A percentile compares a stretch with the other conserved stretches of the same genome.
Evolutionary conservation across 2,113 vertebrate species (phyloP).

Genomic region (Orycteropus afer): DNA sequence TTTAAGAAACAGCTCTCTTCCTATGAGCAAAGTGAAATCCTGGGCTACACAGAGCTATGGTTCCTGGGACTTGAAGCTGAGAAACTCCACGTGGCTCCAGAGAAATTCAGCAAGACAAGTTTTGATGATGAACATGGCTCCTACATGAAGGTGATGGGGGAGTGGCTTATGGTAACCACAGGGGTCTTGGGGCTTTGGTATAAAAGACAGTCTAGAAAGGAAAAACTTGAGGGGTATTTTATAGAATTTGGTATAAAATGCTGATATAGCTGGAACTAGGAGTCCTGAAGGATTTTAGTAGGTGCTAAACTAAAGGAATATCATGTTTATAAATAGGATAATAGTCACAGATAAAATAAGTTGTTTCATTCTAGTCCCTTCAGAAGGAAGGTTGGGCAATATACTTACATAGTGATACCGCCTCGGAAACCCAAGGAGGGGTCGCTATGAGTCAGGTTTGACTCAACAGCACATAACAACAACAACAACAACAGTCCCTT

Average conservation of each 20-base stretch:
- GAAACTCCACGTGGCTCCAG: conserved; percentile 90
- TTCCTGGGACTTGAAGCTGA: conserved; percentile 93
- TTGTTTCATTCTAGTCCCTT: too few relatives aligned
- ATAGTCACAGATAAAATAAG: too few relatives aligned
- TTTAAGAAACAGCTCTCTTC: conserved; percentile 92
- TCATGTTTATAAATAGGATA: not conserved
- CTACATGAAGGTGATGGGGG: conserved; percentile 91
- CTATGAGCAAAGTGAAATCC: conserved; percentile 94
- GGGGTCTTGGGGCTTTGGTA: not conserved
- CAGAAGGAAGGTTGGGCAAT: too few relatives aligned
- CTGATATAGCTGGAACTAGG: not conserved
- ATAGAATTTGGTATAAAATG: not conserved
- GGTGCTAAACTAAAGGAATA: conserved; percentile 5
- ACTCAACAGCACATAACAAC: too few relatives aligned
- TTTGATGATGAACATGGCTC: conserved; percentile 95
- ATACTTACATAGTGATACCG: too few relatives aligned
- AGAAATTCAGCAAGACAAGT: conserved; percentile 89
- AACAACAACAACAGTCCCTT: too few relatives aligned
- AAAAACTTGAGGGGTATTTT: not conserved
- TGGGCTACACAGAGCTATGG: conserved; percentile 94
- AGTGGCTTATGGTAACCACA: not conserved
- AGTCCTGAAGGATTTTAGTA: not conserved
- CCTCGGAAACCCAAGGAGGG: too few relatives aligned
- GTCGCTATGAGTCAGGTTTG: too few relatives aligned
- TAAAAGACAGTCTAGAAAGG: not conserved